phyloP scores from a whole-genome alignment of 2,113 vertebrate genomes.

The Hippopotamus amphibius region DNA sequence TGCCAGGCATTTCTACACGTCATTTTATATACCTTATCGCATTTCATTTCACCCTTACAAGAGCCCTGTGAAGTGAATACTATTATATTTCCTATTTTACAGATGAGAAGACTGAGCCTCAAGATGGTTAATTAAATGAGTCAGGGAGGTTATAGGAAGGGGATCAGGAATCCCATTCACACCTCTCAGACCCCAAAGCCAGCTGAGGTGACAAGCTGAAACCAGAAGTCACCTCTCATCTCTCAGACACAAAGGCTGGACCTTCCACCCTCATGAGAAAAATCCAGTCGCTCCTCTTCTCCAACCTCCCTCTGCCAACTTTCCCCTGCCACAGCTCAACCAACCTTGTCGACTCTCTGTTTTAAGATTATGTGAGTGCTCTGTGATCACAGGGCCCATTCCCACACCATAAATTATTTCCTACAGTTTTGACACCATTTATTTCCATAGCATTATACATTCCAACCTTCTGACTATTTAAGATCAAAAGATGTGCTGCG shows the following conservation, averaged over 20 bases:
- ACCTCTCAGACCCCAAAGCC: not conserved
- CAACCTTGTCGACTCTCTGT: slow-evolving; percentile 63
- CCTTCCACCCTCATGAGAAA: not conserved
- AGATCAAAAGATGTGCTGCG: slow-evolving; percentile 87
- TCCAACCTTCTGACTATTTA: slow-evolving; percentile 86
- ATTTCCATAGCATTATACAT: slow-evolving; percentile 86
- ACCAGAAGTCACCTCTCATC: not conserved
- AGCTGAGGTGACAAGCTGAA: not conserved
- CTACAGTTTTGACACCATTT: slow-evolving; percentile 85
- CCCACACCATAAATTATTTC: slow-evolving; percentile 84
- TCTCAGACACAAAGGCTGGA: not conserved
- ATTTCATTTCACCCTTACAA: not conserved
- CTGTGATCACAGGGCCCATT: slow-evolving; percentile 77
- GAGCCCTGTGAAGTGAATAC: not conserved
- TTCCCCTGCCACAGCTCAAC: not conserved
- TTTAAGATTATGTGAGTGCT: slow-evolving; percentile 57
- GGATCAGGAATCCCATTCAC: not conserved
- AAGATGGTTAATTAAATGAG: not conserved
- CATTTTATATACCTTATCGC: not conserved
- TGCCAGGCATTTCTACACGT: not conserved
- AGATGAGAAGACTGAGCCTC: not conserved
- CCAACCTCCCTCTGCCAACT: not conserved
- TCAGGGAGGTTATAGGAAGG: not conserved
- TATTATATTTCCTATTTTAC: not conserved
- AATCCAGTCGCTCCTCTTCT: not conserved